These are phyloP conservation scores for Zenarchopterus dispar DNA, from an alignment of 2,797 vertebrate species.

Conservation along the genomic window DNA sequence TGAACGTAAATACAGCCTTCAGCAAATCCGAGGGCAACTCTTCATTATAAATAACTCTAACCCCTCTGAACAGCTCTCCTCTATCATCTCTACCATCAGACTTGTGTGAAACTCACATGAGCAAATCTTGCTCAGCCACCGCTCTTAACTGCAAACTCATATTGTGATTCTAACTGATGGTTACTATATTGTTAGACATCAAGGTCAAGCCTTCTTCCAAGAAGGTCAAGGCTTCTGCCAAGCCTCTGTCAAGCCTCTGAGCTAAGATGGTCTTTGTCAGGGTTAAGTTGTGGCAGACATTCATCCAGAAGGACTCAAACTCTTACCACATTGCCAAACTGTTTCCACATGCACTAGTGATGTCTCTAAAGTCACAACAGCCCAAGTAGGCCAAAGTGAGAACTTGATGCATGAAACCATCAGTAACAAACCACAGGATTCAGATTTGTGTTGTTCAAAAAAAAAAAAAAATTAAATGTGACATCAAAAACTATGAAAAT, in stretches of 20 bases:
- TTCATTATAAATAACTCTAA: slow-evolving; percentile 60
- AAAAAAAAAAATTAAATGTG: too few species aligned
- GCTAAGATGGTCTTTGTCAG: background rate
- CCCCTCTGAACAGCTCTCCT: slow-evolving; percentile 48
- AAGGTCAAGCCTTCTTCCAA: slow-evolving; percentile 26
- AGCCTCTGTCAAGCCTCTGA: too few species aligned
- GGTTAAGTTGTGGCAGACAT: too few species aligned
- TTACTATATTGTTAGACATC: slow-evolving; percentile 27
- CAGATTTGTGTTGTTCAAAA: background rate
- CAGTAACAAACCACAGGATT: background rate
- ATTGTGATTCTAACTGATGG: slow-evolving; percentile 15
- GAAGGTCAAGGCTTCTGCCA: slow-evolving; percentile 26
- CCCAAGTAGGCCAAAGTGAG: background rate
- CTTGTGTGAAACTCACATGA: slow-evolving; percentile 27
- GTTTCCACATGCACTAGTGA: background rate
- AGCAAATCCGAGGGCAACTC: slow-evolving; percentile 43
- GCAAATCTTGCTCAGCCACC: slow-evolving; percentile 20
- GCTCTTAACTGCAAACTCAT: slow-evolving; percentile 21
- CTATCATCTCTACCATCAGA: slow-evolving; percentile 37
- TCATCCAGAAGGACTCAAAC: slow-evolving; percentile 7
- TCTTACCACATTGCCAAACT: background rate
- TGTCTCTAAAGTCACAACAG: background rate
- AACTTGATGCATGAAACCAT: background rate
- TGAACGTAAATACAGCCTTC: slow-evolving; percentile 33
- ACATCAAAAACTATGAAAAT: too few species aligned